Evolutionary conservation across 30 jellyfish, hydroid and myxozoan genomes (phyloP), one percentile per base, ranked within the genome.

Genomic region (Chironex yamaguchii): DNA sequence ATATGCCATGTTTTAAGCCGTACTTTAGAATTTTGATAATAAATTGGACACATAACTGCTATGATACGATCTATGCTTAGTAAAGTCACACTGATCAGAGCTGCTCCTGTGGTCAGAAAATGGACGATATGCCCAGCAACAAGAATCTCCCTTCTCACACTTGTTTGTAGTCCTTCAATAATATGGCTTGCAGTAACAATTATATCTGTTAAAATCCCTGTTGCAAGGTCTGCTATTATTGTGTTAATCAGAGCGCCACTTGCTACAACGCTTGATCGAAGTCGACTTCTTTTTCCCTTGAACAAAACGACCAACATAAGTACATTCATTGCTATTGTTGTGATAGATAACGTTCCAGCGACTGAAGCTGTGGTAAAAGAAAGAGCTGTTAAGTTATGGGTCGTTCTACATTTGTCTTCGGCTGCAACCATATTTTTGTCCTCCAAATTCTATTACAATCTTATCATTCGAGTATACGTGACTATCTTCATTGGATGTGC

Each of bases 391-490:
- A 63, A 13, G 50, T 35, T 34, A 49, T 80, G 82, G 6, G 0
- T 30, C 3, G 89, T 64, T 23, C 91, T 82, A 65, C 91, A 80
- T 36, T 74, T 74, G 3, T 74, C 81, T 20, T 74, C 81, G 62
- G 58, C 58, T 42, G 58, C 9, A 6, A 17, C 58, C 58, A 42
- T 42, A 17, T 42, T 42, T n/a, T n/a, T n/a, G n/a, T n/a, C n/a
- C n/a, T n/a, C n/a, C n/a, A n/a, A n/a, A n/a, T n/a, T n/a, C n/a
- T n/a, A n/a, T n/a, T n/a, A n/a, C n/a, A n/a, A n/a, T n/a, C n/a
- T n/a, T n/a, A n/a, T n/a, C n/a, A n/a, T n/a, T n/a, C n/a, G n/a
- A n/a, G n/a, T n/a, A n/a, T n/a, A n/a, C n/a, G n/a, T n/a, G n/a
- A n/a, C n/a, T n/a, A n/a, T n/a, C n/a, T n/a, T n/a, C n/a, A n/a